Evolutionary conservation across 2,888 invertebrate species (phyloP), one percentile per base, ranked within the genome.

Genomic region (Ommatoiulus sabulosus): DNA sequence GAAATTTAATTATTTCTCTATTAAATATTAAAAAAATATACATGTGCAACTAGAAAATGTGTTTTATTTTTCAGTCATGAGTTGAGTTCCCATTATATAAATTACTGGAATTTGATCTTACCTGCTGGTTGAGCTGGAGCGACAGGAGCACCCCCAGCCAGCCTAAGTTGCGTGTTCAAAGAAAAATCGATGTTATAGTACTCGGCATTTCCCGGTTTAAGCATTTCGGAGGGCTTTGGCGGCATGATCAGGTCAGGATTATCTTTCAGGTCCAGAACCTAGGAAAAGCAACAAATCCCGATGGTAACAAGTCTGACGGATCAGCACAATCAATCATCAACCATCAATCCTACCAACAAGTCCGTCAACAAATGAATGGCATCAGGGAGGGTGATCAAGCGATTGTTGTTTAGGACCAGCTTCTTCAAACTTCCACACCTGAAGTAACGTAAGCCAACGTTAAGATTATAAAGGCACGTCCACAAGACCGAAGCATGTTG

Each of bases 141-240:
- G 1, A 96, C 96, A 10, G 96, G 95, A 89, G 96, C 96, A 0
- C 98, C 98, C 0, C 98, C 98, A 35, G 98, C 98, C 90, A 98
- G 93, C 90, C 97, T 94, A 89, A 99, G 93, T 93, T 99, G 99
- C 91, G 98, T 96, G 94, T 98, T 97, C 90, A 99, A 94, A 0
- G 99, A 98, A 94, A 99, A 99, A 94, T 99, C 99, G 89, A 99
- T 98, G 92, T 99, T 99, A 93, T 99, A 99, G 93, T 97, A 99
- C 89, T 94, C 93, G 92, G 97, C 97, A 87, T 97, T 93, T 0
- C 97, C 97, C 80, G 96, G 94, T 1, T 97, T 96, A 90, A 95
- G 94, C 91, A 96, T 95, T 46, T 95, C 94, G 92, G 97, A 96
- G 0, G 99, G 99, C 93, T 99, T 99, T 3, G 97, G 97, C 0